Base-by-base conservation (phyloP, 2,888 invertebrate genomes). In the Caenorhabditis sp. region DNA sequence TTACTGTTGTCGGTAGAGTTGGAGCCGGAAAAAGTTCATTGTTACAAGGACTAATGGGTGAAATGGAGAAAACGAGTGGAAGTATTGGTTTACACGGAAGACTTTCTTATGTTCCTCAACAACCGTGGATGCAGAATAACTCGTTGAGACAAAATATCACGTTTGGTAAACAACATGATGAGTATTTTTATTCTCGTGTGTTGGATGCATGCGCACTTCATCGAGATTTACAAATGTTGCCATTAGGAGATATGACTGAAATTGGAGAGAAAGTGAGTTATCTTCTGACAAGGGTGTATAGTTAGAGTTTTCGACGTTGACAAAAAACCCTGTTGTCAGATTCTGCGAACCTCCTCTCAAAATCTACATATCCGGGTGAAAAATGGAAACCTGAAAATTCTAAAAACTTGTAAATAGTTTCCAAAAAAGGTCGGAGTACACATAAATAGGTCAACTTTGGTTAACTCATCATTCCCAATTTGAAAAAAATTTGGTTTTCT, bases 111-210 rank as follows among this genome's bases (percentile, higher is more conserved):
- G 95, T 95, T 1, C 92, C 95, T 0, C 96, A 96, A 87, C 95
- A 95, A 89, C 95, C 97, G 0, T 99, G 97, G 97, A 97, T 97
- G 73, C 97, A 97, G 89, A 97, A 97, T 89, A 93, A 94, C 8
- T 95, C 96, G 0, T 89, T 99, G 36, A 92, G 93, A 84, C 93
- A 95, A 86, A 99, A 99, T 89, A 94, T 99, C 80, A 88, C 95
- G 24, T 99, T 99, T 89, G 87, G 87, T 26, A 83, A 81, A 65
- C 72, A 77, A 12, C 84, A 78, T 61, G 85, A 87, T 62, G 82
- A 84, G 59, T 78, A 82, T 69, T 82, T 87, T 66, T 86, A 86
- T 73, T 73, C 80, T 19, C 79, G 84, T n/a, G 86, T 86, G 14
- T 65, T 86, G 26, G 81, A 82, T 49, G 83, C 85, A 19, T 87